These are phyloP conservation scores for Hydrophis major DNA, from an alignment of 2,797 vertebrate species.

Conservation along the genomic window DNA sequence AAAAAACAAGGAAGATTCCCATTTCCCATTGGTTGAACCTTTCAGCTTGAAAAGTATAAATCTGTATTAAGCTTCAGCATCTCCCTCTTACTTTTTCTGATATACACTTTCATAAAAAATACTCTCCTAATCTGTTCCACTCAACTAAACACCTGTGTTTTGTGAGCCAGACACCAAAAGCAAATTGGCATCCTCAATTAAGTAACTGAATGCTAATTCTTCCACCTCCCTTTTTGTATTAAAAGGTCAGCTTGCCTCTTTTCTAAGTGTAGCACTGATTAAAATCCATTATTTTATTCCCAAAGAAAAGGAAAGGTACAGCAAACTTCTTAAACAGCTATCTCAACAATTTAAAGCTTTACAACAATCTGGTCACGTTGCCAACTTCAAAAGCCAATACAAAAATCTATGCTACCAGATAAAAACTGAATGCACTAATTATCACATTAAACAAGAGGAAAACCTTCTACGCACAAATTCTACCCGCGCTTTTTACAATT, in stretches of 20 bases:
- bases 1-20: background rate
- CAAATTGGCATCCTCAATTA: background rate
- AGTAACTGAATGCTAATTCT: background rate
- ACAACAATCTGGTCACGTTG: background rate
- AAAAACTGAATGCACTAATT: too few relatives aligned
- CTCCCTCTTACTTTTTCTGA: background rate
- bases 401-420: too few relatives aligned
- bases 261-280: background rate
- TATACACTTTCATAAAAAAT: background rate
- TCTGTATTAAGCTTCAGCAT: background rate
- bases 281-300: conserved; percentile 14
- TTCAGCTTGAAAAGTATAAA: background rate
- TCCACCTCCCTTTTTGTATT: background rate
- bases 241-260: background rate
- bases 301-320: background rate
- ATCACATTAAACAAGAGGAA: too few relatives aligned
- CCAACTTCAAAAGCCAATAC: too few relatives aligned
- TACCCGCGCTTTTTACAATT: too few relatives aligned
- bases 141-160: background rate
- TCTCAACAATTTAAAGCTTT: conserved; percentile 50
- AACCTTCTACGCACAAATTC: too few relatives aligned
- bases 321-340: conserved; percentile 39
- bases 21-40: background rate
- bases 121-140: background rate
- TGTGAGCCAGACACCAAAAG: background rate